Evolutionary conservation across 2,888 invertebrate genomes (phyloP).

Genomic region (Gerris lacustris): DNA sequence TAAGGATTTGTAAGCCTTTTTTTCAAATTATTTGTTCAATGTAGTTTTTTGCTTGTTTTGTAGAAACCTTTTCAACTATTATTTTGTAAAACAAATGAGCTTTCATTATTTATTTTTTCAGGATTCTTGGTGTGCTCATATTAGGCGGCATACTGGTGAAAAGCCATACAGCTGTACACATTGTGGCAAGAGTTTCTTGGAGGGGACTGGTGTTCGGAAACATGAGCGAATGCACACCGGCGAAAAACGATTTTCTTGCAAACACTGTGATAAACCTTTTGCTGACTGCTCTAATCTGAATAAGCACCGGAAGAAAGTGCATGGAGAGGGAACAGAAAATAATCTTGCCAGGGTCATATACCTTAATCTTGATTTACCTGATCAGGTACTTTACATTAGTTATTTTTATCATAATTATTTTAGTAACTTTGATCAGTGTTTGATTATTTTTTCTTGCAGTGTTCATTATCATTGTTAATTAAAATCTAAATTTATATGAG

Average conservation of each 20-base stretch:
- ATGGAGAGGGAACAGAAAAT: constrained; percentile 1
- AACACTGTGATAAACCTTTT: constrained; percentile 58
- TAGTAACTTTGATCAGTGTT: too few relatives aligned
- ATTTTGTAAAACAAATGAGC: too few relatives aligned
- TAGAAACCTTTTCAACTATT: neutral
- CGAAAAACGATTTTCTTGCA: constrained; percentile 45
- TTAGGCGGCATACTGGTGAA: neutral
- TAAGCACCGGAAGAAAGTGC: constrained; percentile 45
- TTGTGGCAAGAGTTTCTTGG: neutral
- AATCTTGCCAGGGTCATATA: neutral
- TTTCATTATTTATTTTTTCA: neutral
- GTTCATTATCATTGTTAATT: too few relatives aligned
- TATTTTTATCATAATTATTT: too few relatives aligned
- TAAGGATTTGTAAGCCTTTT: neutral
- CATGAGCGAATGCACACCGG: constrained; percentile 39
- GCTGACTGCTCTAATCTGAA: constrained; percentile 63
- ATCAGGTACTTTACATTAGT: neutral
- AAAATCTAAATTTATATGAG: too few relatives aligned
- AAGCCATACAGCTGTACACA: neutral
- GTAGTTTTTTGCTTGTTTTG: neutral
- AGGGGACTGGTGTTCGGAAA: neutral
- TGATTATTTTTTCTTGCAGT: too few relatives aligned
- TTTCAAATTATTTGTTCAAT: neutral
- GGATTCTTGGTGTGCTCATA: neutral
- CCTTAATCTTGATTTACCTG: neutral